Percentiles rank a stretch among this genome's conserved stretches.
These are phyloP conservation scores for Gryon sp. DNA, from an alignment of 1,140 invertebrate genomes.

Conservation along the genomic window DNA sequence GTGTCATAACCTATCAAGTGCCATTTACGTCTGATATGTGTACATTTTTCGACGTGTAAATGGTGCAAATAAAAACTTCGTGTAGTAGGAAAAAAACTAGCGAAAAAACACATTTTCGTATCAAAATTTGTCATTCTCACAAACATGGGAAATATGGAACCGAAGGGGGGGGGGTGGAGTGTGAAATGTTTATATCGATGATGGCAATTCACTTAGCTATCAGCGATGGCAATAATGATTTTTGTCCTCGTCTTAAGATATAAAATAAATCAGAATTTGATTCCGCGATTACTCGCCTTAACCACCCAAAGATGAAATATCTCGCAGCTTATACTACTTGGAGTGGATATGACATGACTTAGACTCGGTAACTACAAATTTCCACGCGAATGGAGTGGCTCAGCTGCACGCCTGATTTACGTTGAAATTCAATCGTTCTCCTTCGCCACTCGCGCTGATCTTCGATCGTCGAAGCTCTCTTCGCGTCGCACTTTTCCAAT, in stretches of 20 bases:
- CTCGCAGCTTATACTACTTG: slow-evolving; percentile 53
- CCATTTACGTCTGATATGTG: slow-evolving; percentile 15
- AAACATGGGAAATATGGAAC: too few relatives aligned
- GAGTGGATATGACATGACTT: slow-evolving; percentile 60
- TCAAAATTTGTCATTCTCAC: too few relatives aligned
- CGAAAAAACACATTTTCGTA: neutral
- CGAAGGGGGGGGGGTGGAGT: too few relatives aligned
- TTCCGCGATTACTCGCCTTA: slow-evolving; percentile 51
- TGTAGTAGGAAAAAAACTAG: too few relatives aligned
- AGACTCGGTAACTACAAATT: slow-evolving; percentile 60
- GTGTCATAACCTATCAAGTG: slow-evolving; percentile 23
- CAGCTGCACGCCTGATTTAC: slow-evolving; percentile 59
- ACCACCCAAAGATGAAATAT: slow-evolving; percentile 57
- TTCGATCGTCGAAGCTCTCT: slow-evolving; percentile 53
- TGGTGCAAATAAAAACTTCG: too few relatives aligned
- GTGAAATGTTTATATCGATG: slow-evolving; percentile 19
- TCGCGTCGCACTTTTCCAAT: slow-evolving; percentile 62
- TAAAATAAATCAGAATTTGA: slow-evolving; percentile 61
- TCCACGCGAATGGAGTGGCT: slow-evolving; percentile 59
- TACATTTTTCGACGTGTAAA: neutral
- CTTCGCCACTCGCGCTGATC: slow-evolving; percentile 57
- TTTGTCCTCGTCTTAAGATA: slow-evolving; percentile 35
- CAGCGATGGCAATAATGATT: slow-evolving; percentile 39
- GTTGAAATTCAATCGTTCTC: slow-evolving; percentile 59
- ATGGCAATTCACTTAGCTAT: neutral